Percentiles rank a stretch among this genome's conserved stretches.
Evolutionary conservation across 2,888 invertebrate genomes (phyloP).

Genomic region (Apamea epomidion): DNA sequence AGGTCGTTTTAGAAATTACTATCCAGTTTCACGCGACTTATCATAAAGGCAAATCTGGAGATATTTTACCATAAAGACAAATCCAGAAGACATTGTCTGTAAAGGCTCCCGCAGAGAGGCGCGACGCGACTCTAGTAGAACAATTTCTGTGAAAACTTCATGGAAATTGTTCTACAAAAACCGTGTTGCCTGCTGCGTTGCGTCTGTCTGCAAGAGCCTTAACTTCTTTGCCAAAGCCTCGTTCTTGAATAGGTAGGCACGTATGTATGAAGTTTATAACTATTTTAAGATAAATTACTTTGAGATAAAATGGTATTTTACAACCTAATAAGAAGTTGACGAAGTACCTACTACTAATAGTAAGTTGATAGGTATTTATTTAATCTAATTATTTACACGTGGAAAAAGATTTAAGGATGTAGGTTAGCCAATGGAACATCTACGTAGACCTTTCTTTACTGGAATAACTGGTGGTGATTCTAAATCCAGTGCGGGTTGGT

Average conservation of each 20-base stretch:
- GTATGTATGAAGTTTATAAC: conserved; percentile 1
- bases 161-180: background rate
- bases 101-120: background rate
- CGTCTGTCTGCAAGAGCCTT: background rate
- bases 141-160: background rate
- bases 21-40: background rate
- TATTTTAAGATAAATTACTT: conserved; percentile 3
- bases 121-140: background rate
- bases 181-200: background rate
- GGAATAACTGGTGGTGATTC: background rate
- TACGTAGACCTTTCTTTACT: background rate
- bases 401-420: conserved; percentile 4
- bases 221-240: conserved; percentile 7
- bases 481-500: too few relatives aligned
- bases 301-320: conserved; percentile 4
- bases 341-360: background rate
- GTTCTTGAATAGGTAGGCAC: conserved; percentile 19
- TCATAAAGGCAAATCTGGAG: background rate
- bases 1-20: conserved; percentile 1
- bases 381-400: background rate
- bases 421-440: background rate
- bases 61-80: background rate
- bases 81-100: background rate
- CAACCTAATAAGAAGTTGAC: background rate
- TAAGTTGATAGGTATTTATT: background rate